Evolutionary conservation across 2,797 vertebrate species (phyloP), one percentile per base, ranked within the genome.

Genomic region (Clarias laeviceps): DNA sequence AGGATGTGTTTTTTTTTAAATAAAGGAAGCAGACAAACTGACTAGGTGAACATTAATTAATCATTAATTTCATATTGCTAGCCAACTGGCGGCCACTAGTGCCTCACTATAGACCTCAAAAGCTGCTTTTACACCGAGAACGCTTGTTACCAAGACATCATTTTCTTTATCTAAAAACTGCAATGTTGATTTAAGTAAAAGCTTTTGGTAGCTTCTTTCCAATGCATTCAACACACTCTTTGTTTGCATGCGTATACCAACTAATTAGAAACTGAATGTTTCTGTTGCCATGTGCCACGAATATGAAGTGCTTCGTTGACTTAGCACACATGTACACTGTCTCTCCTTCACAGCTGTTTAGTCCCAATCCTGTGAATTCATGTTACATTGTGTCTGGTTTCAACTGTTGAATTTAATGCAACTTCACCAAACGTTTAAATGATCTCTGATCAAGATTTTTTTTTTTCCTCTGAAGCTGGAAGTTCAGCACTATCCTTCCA

Each of bases 151-250:
- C 54, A 56, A 29, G 17, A 77, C 74, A 7, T 76, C 2, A 17
- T 56, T 74, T 77, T 78, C 24, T n/a, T 62, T 62, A 22, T n/a
- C 4, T 15, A 65, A 18, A 40, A 45, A 3, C 77, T 80, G 77
- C 34, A 7, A 11, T 65, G 78, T 66, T 80, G 62, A 65, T 65
- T 80, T 65, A 65, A 54, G n/a, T 80, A 50, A 80, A 80, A 65
- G n/a, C 34, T 65, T 50, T 65, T 45, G 8, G n/a, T 50, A 14
- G 61, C 15, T 15, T 27, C 59, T 64, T 62, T 17, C 77, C 22
- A 7, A 6, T 62, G 5, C 54, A 76, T 20, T 29, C 27, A 2
- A 11, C 73, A 77, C 54, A 57, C 73, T 32, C 54, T 29, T 20
- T 22, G 27, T 18, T 27, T 77, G 73, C 9, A 4, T 34, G 27